phyloP scores from a whole-genome alignment of 2,888 invertebrate species.

The Drosophila cyrtoloma region DNA sequence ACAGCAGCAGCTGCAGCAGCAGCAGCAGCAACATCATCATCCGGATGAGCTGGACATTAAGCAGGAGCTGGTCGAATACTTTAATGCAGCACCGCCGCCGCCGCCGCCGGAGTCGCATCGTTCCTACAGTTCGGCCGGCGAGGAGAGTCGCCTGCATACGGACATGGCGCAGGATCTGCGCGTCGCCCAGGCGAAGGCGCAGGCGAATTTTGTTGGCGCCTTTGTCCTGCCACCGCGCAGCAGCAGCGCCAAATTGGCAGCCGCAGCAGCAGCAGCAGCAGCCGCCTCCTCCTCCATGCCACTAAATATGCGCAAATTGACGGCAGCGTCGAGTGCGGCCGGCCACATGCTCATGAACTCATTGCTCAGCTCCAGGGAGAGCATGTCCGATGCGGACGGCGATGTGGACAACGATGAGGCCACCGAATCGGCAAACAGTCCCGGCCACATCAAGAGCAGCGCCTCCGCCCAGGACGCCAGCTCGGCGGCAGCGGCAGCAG shows the following conservation, averaged over 20 bases:
- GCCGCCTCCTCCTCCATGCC: slow-evolving; percentile 57
- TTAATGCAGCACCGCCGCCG: slow-evolving; percentile 74
- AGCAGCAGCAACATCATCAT: slow-evolving; percentile 49
- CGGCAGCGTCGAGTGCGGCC: slow-evolving; percentile 62
- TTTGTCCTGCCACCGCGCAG: slow-evolving; percentile 79
- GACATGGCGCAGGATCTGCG: slow-evolving; percentile 84
- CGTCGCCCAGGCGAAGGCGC: slow-evolving; percentile 79
- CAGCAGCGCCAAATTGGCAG: slow-evolving; percentile 48
- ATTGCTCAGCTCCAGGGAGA: slow-evolving; percentile 76
- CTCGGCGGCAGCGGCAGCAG: slow-evolving; percentile 77
- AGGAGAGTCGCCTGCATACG: slow-evolving; percentile 79
- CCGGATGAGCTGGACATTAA: slow-evolving; percentile 82
- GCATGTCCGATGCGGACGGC: slow-evolving; percentile 75
- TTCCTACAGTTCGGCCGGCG: slow-evolving; percentile 82
- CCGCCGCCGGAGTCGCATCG: slow-evolving; percentile 83
- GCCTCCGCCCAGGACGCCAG: slow-evolving; percentile 72
- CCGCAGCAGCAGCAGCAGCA: slow-evolving; percentile 27
- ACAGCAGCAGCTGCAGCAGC: slow-evolving; percentile 47
- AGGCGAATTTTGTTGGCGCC: slow-evolving; percentile 77
- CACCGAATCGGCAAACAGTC: slow-evolving; percentile 72
- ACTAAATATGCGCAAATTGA: slow-evolving; percentile 81
- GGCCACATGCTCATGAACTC: slow-evolving; percentile 83
- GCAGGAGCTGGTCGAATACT: slow-evolving; percentile 83
- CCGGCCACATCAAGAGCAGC: slow-evolving; percentile 70
- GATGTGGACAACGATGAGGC: slow-evolving; percentile 73